These are phyloP conservation scores for Argentina silus DNA, from an alignment of 2,797 vertebrate species.

Conservation along the genomic window DNA sequence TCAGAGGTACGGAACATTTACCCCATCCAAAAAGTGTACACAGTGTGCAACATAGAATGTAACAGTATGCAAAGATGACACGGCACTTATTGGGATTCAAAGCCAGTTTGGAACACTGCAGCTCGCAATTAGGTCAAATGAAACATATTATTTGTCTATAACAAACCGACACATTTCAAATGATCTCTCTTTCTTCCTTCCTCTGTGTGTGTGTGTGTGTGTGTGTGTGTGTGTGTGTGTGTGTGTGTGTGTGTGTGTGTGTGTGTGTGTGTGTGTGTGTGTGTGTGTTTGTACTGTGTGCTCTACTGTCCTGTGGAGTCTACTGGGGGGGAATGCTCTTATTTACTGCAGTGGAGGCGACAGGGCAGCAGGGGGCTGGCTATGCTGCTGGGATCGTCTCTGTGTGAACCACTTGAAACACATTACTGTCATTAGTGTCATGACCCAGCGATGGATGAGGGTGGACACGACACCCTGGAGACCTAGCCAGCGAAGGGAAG, in stretches of 20 bases:
- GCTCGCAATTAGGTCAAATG: too few relatives aligned
- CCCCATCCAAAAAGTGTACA: too few relatives aligned
- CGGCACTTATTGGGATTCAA: too few relatives aligned
- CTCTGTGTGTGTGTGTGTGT: too few relatives aligned
- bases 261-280: not conserved
- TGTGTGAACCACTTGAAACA: constrained; percentile 53
- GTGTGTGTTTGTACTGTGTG: not conserved
- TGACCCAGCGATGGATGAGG: constrained; percentile 43
- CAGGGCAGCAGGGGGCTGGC: constrained; percentile 21
- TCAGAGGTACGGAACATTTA: too few relatives aligned
- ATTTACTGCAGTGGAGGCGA: constrained; percentile 31
- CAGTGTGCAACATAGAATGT: too few relatives aligned
- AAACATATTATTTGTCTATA: too few relatives aligned
- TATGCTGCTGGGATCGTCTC: constrained; percentile 13
- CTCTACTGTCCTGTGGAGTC: not conserved
- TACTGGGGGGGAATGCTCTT: constrained; percentile 15
- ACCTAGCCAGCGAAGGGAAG: not conserved
- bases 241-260: not conserved
- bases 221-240: not conserved
- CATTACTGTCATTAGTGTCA: constrained; percentile 63
- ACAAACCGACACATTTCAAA: too few relatives aligned
- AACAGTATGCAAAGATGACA: too few relatives aligned
- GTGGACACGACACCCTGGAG: constrained; percentile 19
- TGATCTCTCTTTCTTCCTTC: too few relatives aligned
- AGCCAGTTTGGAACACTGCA: too few relatives aligned